Evolutionary conservation across 2,888 invertebrate genomes (phyloP), one percentile per base, ranked within the genome.

Genomic region (Adineta ricciae): DNA sequence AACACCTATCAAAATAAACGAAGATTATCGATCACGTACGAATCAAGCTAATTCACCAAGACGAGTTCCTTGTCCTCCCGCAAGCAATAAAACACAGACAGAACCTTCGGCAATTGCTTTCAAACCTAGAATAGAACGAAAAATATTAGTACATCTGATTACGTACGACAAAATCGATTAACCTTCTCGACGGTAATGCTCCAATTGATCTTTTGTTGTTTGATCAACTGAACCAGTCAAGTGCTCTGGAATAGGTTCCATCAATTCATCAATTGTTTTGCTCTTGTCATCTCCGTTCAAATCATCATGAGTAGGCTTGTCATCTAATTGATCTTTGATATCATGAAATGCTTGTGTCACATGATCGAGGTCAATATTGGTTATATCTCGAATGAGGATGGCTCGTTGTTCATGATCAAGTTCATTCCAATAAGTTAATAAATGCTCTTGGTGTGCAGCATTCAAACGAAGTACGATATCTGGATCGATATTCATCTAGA

Each of bases 21-120:
- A 9, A 32, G 27, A 64, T 64, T 64, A 1, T 2, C 14, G 32
- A 64, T n/a, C 14, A 32, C 0, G 32, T 32, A 32, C 14, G 32
- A 64, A 27, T n/a, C n/a, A n/a, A n/a, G n/a, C n/a, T n/a, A n/a
- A 16, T 24, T 38, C 21, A 72, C 73, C 78, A 38, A 99, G 92
- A 85, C 99, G 93, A 0, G 97, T 98, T 1, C 98, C 99, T 91
- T 99, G 98, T 11, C 99, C 99, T 49, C 99, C 99, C 83, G 98
- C 97, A 90, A 99, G 92, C 7, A 99, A 92, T 84, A 99, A 91
- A 41, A 97, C 96, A 83, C 95, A 97, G 84, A 92, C 91, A 86
- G 89, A 88, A 78, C 89, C 90, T 73, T 89, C 87, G 7, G 90
- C 88, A 36, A 92, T 89, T 64, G 90, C 89, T 83, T 89, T 86